Conservation (phyloP, 2,113 vertebrate species). For the Psittacara wagleri region DNA sequence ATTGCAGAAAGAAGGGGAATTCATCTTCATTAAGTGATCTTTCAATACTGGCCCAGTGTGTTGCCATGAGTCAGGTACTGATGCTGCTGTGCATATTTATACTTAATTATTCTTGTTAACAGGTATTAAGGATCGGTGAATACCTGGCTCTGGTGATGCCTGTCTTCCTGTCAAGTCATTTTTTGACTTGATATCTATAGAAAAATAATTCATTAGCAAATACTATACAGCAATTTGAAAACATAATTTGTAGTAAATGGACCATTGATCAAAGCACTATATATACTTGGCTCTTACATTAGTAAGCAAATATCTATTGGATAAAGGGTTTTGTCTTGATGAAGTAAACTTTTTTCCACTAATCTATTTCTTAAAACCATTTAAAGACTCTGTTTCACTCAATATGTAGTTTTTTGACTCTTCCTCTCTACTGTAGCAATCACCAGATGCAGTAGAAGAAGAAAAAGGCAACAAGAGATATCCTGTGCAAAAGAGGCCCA, state of each 20-base stretch:
- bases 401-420: neutral
- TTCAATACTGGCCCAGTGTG: conserved; percentile 7
- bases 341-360: neutral
- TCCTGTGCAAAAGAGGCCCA: conserved; percentile 66
- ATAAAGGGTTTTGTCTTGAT: neutral
- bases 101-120: neutral
- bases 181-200: neutral
- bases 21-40: conserved; percentile 68
- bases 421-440: conserved; percentile 22
- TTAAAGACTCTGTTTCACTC: neutral
- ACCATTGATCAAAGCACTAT: neutral
- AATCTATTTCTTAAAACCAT: neutral
- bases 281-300: neutral
- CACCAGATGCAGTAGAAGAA: conserved; percentile 3
- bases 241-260: neutral
- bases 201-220: neutral
- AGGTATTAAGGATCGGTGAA: neutral
- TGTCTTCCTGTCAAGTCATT: neutral
- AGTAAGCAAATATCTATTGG: neutral
- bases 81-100: neutral
- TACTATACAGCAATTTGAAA: neutral
- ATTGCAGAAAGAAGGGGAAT: conserved; percentile 61
- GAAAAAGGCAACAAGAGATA: conserved; percentile 69
- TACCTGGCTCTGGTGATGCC: neutral
- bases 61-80: conserved; percentile 64